Base-by-base conservation (phyloP, 2,113 vertebrate species). In the Galbula dea region DNA sequence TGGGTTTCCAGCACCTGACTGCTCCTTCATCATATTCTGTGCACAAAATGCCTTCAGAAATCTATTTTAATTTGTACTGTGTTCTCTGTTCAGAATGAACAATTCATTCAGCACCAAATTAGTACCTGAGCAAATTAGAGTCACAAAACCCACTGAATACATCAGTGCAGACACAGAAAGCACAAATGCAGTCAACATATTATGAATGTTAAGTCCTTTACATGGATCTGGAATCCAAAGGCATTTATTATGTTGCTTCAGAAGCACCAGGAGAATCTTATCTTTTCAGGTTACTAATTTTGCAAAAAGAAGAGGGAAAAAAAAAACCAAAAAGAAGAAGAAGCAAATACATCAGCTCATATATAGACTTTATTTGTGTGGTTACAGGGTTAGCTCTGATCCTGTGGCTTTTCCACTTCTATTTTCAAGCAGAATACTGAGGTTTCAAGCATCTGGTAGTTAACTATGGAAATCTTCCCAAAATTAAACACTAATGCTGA, bases 21-120 rank as follows among this genome's bases (percentile, higher is more conserved):
- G 55, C 29, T 73, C 84, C 61, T 92, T 89, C 75, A 74, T 84
- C 37, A 65, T 45, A 72, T 71, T 63, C 57, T 51, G 36, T 67
- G 61, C 52, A 90, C 23, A 71, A 81, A 94, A 88, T 63, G 36
- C n/a, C 46, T 92, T 92, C 68, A 91, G 58, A 89, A 86, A 86
- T 71, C 36, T 82, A n/a, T 66, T 95, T 85, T 69, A 37, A 24
- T 80, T 76, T 57, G 10, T 27, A 48, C 37, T 83, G 17, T 78
- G 43, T 48, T 94, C 29, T 54, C 32, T 79, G 18, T 51, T 59
- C 58, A 83, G 54, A 88, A 93, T 22, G 32, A 85, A 46, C 37
- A 87, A 62, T 71, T 68, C 8, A 58, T 84, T 88, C 62, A 84
- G 36, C 10, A 52, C 18, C 14, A 49, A 52, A 66, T 45, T 78